Evolutionary conservation across 2,888 invertebrate species (phyloP).

Genomic region (Cecidostiba fungosa): DNA sequence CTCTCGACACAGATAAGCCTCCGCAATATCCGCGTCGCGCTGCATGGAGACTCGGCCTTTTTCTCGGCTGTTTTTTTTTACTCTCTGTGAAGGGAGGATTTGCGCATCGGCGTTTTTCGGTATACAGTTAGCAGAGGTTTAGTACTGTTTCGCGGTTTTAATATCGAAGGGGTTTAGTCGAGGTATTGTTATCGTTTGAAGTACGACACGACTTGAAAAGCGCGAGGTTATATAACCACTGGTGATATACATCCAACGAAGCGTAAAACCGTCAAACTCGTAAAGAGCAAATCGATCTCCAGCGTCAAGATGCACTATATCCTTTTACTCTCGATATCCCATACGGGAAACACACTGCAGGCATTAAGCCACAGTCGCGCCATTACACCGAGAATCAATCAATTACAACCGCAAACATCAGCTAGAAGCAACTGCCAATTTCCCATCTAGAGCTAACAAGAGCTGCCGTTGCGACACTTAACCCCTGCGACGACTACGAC

Average conservation of each 20-base stretch:
- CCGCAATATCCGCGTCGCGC: conserved; percentile 55
- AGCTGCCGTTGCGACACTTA: neutral
- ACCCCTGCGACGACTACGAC: neutral
- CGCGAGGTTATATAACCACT: no score
- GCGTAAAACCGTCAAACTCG: no score
- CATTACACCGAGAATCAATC: conserved; percentile 38
- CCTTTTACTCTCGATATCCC: no score
- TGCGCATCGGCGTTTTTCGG: neutral
- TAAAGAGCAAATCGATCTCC: no score
- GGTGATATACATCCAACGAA: no score
- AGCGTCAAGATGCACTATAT: neutral
- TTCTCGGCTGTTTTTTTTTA: conserved; percentile 14
- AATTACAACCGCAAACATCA: conserved; percentile 41
- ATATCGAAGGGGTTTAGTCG: neutral
- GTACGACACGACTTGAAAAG: no score
- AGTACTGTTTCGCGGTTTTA: no score
- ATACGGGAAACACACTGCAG: neutral
- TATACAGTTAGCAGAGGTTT: neutral
- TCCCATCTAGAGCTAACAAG: neutral
- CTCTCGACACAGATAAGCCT: conserved; percentile 44
- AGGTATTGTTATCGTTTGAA: neutral
- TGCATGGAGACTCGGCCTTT: neutral
- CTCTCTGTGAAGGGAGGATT: conserved; percentile 15
- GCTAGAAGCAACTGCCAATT: conserved; percentile 1
- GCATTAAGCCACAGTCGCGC: neutral